Conservation (phyloP, 2,113 vertebrate genomes). For the Motacilla tschutschensis region DNA sequence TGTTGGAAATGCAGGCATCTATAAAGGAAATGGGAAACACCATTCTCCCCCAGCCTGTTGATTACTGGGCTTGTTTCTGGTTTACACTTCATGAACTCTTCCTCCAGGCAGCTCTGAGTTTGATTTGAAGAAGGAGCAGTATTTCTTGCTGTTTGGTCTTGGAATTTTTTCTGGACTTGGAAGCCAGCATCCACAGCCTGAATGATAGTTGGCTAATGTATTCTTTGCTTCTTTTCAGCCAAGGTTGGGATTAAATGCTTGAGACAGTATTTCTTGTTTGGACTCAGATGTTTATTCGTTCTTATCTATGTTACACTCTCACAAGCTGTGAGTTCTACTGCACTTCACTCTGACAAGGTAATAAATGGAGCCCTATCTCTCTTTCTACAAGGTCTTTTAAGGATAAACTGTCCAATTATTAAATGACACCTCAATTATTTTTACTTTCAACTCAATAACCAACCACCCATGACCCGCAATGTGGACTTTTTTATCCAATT, state of each 20-base stretch:
- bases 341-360: neutral
- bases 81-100: neutral
- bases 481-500: too few species aligned
- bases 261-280: neutral
- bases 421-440: too few species aligned
- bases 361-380: neutral
- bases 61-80: neutral
- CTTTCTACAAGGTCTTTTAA: too few species aligned
- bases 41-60: neutral
- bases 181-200: neutral
- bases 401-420: too few species aligned
- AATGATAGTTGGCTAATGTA: neutral
- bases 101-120: neutral
- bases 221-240: neutral
- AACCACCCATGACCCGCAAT: too few species aligned
- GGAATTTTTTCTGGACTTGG: neutral
- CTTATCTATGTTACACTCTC: neutral
- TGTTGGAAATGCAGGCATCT: neutral
- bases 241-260: neutral
- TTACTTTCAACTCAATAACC: too few species aligned
- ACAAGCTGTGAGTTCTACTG: neutral
- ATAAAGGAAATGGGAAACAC: neutral
- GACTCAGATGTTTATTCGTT: neutral
- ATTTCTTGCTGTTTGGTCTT: neutral
- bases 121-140: neutral